Conservation (phyloP, 2,113 vertebrate species). For the Coptodon rendalli region DNA sequence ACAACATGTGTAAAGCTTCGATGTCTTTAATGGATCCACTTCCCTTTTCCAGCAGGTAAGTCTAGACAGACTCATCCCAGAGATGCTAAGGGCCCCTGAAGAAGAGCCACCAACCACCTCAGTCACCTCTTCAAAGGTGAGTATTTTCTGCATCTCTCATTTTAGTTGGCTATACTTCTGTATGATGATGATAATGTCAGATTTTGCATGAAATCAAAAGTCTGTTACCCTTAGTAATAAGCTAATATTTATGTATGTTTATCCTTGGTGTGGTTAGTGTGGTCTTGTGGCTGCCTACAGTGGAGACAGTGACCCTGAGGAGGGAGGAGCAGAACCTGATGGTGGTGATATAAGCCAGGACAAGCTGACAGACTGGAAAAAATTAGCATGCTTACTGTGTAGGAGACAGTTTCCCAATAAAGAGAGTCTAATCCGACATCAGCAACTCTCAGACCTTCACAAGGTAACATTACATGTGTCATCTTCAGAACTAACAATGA, state of each 20-base stretch:
- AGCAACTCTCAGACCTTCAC: slow-evolving; percentile 95
- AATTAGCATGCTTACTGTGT: slow-evolving; percentile 92
- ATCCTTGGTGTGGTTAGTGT: slow-evolving; percentile 60
- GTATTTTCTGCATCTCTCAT: neutral
- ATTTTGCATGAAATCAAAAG: neutral
- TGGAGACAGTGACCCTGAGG: slow-evolving; percentile 95
- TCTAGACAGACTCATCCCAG: slow-evolving; percentile 84
- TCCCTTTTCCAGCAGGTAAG: slow-evolving; percentile 71
- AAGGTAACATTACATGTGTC: slow-evolving; percentile 74
- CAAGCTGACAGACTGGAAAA: slow-evolving; percentile 94
- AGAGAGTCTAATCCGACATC: slow-evolving; percentile 87
- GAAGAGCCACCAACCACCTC: slow-evolving; percentile 77
- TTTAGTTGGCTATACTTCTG: neutral
- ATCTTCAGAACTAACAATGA: neutral
- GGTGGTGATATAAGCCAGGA: slow-evolving; percentile 79
- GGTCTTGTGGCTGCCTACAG: slow-evolving; percentile 95
- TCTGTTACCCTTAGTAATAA: neutral
- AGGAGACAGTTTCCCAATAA: slow-evolving; percentile 94
- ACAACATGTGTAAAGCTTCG: neutral
- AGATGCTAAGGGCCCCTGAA: slow-evolving; percentile 76
- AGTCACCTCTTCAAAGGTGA: slow-evolving; percentile 57
- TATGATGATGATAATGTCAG: neutral
- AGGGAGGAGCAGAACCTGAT: slow-evolving; percentile 74
- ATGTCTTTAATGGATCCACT: neutral
- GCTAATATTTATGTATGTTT: neutral